Evolutionary conservation across 2,113 vertebrate species (phyloP).

Genomic region (Melierax canorus): DNA sequence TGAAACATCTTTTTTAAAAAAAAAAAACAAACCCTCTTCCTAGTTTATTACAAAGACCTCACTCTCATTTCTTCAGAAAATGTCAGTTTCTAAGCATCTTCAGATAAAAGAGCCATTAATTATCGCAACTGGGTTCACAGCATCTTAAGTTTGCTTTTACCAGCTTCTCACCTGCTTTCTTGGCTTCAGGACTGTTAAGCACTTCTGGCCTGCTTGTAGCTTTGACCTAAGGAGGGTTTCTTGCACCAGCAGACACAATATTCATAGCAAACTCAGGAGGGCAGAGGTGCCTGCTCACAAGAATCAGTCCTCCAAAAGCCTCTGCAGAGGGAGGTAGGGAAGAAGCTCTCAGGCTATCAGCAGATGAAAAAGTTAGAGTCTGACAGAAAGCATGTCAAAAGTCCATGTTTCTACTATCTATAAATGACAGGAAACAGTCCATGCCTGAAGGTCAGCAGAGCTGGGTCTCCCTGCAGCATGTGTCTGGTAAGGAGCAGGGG

Average conservation of each 20-base stretch:
- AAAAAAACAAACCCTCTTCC: background rate
- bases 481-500: background rate
- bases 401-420: background rate
- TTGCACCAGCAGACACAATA: background rate
- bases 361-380: background rate
- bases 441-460: background rate
- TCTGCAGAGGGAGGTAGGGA: background rate
- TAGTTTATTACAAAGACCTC: background rate
- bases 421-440: background rate
- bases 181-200: background rate
- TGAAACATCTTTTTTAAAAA: background rate
- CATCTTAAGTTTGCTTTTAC: background rate
- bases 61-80: background rate
- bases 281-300: background rate
- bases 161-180: background rate
- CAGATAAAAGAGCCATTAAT: slow-evolving; percentile 14
- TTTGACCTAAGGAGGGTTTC: background rate
- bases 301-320: background rate
- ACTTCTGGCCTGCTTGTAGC: background rate
- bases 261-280: background rate
- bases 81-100: background rate
- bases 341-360: background rate
- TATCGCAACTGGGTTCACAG: background rate
- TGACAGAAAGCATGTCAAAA: rapidly evolving
- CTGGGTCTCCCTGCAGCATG: background rate